Base-by-base conservation (phyloP, 2,888 invertebrate species). In the Stomorhina lunata region DNA sequence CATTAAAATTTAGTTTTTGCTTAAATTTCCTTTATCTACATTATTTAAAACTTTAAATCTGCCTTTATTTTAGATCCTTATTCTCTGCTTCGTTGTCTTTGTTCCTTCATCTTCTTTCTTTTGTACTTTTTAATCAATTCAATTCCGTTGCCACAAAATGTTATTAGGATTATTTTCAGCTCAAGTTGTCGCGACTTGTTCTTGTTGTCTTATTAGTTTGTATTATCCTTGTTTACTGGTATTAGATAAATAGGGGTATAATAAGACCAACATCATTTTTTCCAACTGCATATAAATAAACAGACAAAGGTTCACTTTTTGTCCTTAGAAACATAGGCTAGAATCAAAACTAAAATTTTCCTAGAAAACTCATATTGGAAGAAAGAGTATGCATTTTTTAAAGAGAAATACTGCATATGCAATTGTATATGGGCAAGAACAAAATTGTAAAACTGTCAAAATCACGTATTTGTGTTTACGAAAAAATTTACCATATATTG, bases 91-190 rank as follows among this genome's bases (percentile, higher is more conserved):
- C 15, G n/a, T 57, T 57, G 27, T 40, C 53, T 5, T 25, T 55
- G 17, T n/a, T 20, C 20, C 25, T 59, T 37, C 22, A n/a, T n/a
- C n/a, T n/a, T n/a, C n/a, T n/a, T n/a, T 37, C 12, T 37, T 45
- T 48, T n/a, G 17, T 15, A 61, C 61, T 72, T 34, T n/a, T 61
- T 72, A 72, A 72, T 72, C 61, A 72, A 61, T 72, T 61, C 59
- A 72, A 55, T 45, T 73, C n/a, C 29, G 20, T 55, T 73, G 73
- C 63, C 63, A 55, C 55, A 65, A 73, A 65, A 63, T 72, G 61
- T 61, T 55, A 65, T 73, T 73, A 65, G 53, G 55, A 65, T 73
- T 65, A 45, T 55, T 73, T 55, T 53, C 55, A 65, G 73, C 55
- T 63, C 53, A 63, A 73, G 20, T 63, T 55, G 53, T 63, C 50